Conservation (phyloP, 2,113 vertebrate species). For the Erinaceus europaeus region DNA sequence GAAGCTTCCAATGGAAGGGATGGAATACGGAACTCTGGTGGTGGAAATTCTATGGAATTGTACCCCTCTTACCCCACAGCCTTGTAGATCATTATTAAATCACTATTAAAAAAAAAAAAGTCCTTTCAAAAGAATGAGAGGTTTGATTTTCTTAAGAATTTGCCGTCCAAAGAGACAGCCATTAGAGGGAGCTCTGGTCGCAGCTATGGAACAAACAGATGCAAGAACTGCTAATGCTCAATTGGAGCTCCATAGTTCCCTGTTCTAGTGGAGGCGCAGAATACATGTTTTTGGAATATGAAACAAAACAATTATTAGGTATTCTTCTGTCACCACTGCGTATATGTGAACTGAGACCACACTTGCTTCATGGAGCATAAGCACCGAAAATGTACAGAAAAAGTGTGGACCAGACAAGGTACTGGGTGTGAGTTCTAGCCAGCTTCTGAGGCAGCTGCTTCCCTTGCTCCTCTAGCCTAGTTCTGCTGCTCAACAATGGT, state of each 20-base stretch:
- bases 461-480: no score
- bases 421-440: background rate
- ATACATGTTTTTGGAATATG: background rate
- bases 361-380: background rate
- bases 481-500: background rate
- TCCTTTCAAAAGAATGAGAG: background rate
- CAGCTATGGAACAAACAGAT: background rate
- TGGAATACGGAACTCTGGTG: no score
- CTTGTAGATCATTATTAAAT: no score
- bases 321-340: background rate
- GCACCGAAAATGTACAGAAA: background rate
- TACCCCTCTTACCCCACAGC: no score
- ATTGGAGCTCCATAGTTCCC: background rate
- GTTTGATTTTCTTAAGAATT: background rate
- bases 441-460: no score
- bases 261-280: background rate
- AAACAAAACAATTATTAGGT: background rate
- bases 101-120: background rate
- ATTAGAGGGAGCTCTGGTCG: conserved; percentile 54
- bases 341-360: background rate
- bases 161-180: conserved; percentile 16
- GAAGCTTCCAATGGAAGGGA: no score
- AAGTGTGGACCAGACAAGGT: background rate
- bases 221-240: background rate
- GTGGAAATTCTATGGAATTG: no score